Percentiles rank a stretch among this genome's conserved stretches.
Evolutionary conservation across 2,113 vertebrate species (phyloP).

Genomic region (Myiopsitta monachus): DNA sequence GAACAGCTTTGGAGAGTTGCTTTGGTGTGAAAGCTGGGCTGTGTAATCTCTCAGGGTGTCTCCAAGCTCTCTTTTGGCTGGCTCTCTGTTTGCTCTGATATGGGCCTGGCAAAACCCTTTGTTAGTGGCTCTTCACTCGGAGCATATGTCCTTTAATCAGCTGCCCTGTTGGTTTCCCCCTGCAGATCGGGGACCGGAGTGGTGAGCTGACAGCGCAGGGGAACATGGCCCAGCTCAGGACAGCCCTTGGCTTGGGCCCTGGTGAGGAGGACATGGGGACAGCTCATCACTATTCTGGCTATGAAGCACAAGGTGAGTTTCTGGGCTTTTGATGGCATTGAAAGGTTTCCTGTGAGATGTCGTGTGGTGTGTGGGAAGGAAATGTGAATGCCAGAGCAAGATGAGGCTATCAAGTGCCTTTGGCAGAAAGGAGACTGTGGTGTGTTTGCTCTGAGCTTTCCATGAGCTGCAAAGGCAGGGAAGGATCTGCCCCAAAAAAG

Average conservation of each 20-base stretch:
- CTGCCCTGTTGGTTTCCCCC: background rate
- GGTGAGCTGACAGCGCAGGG: constrained; percentile 88
- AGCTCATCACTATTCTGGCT: constrained; percentile 79
- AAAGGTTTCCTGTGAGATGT: fast-evolving
- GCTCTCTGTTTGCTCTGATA: background rate
- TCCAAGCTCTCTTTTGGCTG: background rate
- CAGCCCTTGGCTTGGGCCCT: constrained; percentile 75
- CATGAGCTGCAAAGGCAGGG: background rate
- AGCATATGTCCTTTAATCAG: background rate
- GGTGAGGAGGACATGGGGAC: constrained; percentile 61
- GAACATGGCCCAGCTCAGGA: constrained; percentile 87
- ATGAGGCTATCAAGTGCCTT: background rate
- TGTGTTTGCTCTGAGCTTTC: background rate
- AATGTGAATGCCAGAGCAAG: background rate
- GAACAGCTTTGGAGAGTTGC: background rate
- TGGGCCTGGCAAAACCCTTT: background rate
- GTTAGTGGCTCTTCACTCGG: background rate
- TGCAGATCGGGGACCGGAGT: constrained; percentile 86
- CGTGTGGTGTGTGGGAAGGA: background rate
- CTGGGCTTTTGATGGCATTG: background rate
- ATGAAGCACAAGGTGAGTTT: constrained; percentile 89
- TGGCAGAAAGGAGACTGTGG: background rate
- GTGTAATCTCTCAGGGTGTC: background rate
- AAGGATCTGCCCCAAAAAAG: background rate
- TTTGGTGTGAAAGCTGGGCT: background rate